Percentiles rank a stretch among this genome's conserved stretches.
Conservation (phyloP, 2,797 vertebrate genomes). For the Myotis vivesi region DNA sequence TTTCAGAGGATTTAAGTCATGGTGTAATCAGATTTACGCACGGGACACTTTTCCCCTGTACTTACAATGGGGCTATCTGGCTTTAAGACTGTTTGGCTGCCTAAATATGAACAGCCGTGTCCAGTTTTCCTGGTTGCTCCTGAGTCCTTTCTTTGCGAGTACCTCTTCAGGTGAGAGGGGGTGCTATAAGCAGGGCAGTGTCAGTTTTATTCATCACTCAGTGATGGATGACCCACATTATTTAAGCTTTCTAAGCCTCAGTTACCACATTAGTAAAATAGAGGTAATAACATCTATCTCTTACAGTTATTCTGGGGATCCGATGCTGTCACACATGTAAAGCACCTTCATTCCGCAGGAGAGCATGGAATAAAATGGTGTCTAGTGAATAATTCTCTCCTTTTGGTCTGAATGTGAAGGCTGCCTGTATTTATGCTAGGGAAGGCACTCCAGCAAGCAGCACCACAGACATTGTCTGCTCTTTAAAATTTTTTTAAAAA, state of each 20-base stretch:
- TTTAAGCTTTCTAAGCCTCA: slow-evolving; percentile 31
- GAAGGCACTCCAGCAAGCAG: neutral
- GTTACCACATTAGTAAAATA: neutral
- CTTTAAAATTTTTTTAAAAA: too few species aligned
- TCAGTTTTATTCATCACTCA: slow-evolving; percentile 43
- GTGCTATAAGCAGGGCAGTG: slow-evolving; percentile 8
- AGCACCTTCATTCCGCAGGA: neutral
- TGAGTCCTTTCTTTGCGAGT: slow-evolving; percentile 5
- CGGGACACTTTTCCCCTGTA: neutral
- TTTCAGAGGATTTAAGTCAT: slow-evolving; percentile 72
- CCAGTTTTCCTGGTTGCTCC: slow-evolving; percentile 24
- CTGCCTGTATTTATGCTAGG: neutral
- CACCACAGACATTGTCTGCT: too few species aligned
- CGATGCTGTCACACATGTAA: neutral
- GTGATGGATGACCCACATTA: neutral
- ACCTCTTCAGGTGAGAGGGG: neutral
- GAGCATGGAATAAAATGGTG: neutral
- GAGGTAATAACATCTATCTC: neutral
- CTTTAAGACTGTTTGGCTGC: slow-evolving; percentile 37
- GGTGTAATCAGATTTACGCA: slow-evolving; percentile 66
- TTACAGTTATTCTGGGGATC: neutral
- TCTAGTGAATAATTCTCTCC: neutral
- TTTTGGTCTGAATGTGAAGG: neutral
- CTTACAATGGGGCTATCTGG: slow-evolving; percentile 27
- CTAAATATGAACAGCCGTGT: neutral